Percentiles rank a stretch among this genome's conserved stretches.
These are phyloP conservation scores for Symphodus melops DNA, from an alignment of 2,113 vertebrate species.

Conservation along the genomic window DNA sequence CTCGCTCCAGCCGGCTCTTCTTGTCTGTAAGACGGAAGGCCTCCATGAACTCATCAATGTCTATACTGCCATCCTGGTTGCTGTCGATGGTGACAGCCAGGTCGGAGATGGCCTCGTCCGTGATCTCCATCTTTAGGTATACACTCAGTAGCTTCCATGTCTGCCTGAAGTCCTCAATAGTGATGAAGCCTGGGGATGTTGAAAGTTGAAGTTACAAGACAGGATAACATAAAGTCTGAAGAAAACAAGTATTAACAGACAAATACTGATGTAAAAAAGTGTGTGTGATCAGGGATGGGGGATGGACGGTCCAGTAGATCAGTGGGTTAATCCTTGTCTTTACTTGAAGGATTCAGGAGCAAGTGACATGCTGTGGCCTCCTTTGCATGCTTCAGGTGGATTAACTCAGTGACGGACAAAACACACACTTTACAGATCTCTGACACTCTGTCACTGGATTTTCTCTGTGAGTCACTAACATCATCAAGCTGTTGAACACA, in stretches of 20 bases:
- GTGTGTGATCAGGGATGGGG: conserved; percentile 15
- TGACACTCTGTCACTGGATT: conserved; percentile 1
- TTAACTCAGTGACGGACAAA: conserved; percentile 35
- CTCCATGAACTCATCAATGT: conserved; percentile 96
- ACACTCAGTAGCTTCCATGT: conserved; percentile 93
- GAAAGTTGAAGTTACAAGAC: background rate
- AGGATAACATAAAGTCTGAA: too few species aligned
- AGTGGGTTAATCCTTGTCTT: conserved; percentile 70
- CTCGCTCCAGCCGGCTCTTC: conserved; percentile 80
- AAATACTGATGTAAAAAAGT: background rate
- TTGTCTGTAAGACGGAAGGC: conserved; percentile 93
- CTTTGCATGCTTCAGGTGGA: conserved; percentile 33
- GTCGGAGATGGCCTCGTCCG: conserved; percentile 87
- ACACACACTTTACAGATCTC: background rate
- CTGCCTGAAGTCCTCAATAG: conserved; percentile 91
- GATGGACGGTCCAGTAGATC: conserved; percentile 48
- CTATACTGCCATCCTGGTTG: conserved; percentile 93
- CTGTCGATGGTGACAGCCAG: conserved; percentile 91
- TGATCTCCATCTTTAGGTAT: conserved; percentile 89
- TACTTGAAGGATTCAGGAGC: conserved; percentile 39
- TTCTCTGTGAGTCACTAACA: background rate
- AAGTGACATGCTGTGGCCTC: conserved; percentile 5
- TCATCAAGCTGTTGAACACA: background rate
- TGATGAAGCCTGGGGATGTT: conserved; percentile 87
- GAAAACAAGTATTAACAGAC: background rate